These are phyloP conservation scores for Melitaea athalia DNA, from an alignment of 2,888 invertebrate species.

Conservation along the genomic window DNA sequence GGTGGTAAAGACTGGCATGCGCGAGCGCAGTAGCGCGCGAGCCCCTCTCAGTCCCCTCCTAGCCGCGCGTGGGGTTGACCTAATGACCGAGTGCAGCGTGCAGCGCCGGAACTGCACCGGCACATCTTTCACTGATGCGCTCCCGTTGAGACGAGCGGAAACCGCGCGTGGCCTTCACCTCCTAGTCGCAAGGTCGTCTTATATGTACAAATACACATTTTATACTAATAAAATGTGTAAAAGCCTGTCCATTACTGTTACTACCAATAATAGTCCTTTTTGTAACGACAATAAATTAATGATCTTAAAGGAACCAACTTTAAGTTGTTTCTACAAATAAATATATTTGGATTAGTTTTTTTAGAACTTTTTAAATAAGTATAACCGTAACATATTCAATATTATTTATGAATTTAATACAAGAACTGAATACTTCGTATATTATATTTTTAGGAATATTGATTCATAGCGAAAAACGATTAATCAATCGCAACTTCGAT, in stretches of 20 bases:
- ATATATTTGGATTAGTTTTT: too few species aligned
- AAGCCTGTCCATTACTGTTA: too few species aligned
- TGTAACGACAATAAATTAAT: too few species aligned
- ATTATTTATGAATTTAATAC: too few species aligned
- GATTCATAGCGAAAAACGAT: not conserved
- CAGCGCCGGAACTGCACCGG: slow-evolving; percentile 74
- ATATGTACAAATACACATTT: slow-evolving; percentile 5
- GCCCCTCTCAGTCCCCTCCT: slow-evolving; percentile 39
- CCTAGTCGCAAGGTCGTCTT: slow-evolving; percentile 67
- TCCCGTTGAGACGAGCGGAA: slow-evolving; percentile 72
- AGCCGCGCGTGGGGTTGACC: slow-evolving; percentile 64
- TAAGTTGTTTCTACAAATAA: too few species aligned
- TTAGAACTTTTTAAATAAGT: too few species aligned
- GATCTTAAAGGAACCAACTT: too few species aligned
- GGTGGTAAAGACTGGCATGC: slow-evolving; percentile 47
- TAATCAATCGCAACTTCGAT: not conserved
- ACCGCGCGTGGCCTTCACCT: slow-evolving; percentile 74
- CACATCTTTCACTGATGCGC: slow-evolving; percentile 65
- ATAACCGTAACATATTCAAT: too few species aligned
- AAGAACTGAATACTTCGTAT: too few species aligned
- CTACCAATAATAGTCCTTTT: too few species aligned
- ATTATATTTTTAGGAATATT: too few species aligned
- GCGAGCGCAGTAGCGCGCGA: slow-evolving; percentile 36
- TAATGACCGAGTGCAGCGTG: slow-evolving; percentile 76
- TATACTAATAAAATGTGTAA: not conserved